Percentiles rank a stretch among this genome's conserved stretches.
Conservation (phyloP, 2,888 invertebrate genomes). For the Eucera pruinosa region DNA sequence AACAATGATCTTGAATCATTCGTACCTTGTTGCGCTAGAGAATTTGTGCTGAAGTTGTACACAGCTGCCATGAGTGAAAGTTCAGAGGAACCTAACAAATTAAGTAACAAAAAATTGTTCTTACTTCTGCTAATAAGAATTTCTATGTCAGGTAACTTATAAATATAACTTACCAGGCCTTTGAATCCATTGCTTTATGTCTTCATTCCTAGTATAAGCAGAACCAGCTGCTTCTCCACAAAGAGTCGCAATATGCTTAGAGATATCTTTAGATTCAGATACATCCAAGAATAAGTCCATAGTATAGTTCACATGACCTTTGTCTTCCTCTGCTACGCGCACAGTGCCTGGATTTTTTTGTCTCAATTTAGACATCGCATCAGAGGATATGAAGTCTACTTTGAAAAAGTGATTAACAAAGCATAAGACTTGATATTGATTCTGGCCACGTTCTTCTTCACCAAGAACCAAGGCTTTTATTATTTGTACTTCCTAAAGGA, state of each 20-base stretch:
- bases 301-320: constrained; percentile 92
- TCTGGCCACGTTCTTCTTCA: constrained; percentile 96
- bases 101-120: background rate
- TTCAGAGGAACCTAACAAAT: constrained; percentile 85
- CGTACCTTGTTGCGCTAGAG: constrained; percentile 80
- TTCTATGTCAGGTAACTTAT: background rate
- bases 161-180: constrained; percentile 88
- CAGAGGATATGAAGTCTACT: constrained; percentile 97
- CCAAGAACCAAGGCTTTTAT: constrained; percentile 94
- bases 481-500: constrained; percentile 94
- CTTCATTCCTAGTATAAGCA: constrained; percentile 91
- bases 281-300: constrained; percentile 93
- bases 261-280: constrained; percentile 88
- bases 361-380: constrained; percentile 97
- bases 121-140: background rate
- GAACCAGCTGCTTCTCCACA: constrained; percentile 92
- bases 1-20: constrained; percentile 77
- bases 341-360: constrained; percentile 95
- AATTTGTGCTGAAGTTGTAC: constrained; percentile 88
- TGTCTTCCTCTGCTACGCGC: constrained; percentile 95
- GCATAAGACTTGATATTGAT: constrained; percentile 95
- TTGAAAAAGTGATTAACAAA: constrained; percentile 95
- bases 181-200: constrained; percentile 92
- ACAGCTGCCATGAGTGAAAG: constrained; percentile 90
- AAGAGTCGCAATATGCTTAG: constrained; percentile 90